A percentile compares a stretch with the other conserved stretches of the same genome.
Conservation (phyloP, 2,797 vertebrate genomes). For the Sylvilagus floridanus region DNA sequence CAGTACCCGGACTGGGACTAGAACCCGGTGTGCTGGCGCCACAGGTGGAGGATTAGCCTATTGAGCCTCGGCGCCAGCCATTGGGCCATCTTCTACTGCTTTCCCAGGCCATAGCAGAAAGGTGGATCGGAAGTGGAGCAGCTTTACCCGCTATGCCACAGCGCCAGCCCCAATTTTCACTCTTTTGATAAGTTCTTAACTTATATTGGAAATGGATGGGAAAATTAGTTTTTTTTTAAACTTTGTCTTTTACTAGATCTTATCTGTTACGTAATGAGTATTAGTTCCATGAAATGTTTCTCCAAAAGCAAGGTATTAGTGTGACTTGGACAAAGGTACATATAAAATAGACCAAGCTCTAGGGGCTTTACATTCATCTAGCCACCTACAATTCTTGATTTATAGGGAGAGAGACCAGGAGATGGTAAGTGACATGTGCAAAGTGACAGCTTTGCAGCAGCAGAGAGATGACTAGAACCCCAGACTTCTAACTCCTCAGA, state of each 20-base stretch:
- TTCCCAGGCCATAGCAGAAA: too few species aligned
- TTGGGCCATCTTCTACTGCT: too few species aligned
- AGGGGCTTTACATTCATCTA: neutral
- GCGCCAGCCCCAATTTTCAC: neutral
- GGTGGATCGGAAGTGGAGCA: too few species aligned
- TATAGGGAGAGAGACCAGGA: neutral
- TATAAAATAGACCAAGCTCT: neutral
- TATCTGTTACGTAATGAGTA: conserved; percentile 36
- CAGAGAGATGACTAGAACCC: neutral
- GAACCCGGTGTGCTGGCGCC: too few species aligned
- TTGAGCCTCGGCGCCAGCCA: too few species aligned
- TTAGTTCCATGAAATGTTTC: neutral
- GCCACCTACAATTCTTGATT: neutral
- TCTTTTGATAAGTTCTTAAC: neutral
- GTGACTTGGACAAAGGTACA: neutral
- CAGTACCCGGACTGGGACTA: too few species aligned
- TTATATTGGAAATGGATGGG: neutral
- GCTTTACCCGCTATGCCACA: too few species aligned
- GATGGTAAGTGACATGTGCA: neutral
- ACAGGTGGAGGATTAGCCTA: too few species aligned
- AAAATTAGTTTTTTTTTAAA: conserved; percentile 43
- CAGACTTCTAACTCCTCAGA: neutral
- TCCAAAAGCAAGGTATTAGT: neutral
- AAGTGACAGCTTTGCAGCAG: neutral
- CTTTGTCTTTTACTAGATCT: neutral